Base-by-base conservation (phyloP, 2,797 vertebrate genomes). In the Smutsia temminckii region DNA sequence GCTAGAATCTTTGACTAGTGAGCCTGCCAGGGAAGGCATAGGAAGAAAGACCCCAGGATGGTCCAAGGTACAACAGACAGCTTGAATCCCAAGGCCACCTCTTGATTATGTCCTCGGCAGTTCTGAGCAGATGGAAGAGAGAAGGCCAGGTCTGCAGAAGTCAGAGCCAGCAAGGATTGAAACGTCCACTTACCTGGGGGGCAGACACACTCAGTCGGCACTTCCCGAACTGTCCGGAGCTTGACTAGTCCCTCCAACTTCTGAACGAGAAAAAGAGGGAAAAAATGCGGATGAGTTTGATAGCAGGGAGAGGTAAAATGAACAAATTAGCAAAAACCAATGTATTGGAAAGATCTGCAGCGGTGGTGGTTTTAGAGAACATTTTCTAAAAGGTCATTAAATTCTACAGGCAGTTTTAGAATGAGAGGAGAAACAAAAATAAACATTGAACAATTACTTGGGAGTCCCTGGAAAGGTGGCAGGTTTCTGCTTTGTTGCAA, bases 141-240 rank as follows among this genome's bases (percentile, higher is more conserved):
- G 75, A 57, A 87, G 18, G 34, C 14, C 55, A 14, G 46, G 23
- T 17, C 32, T 49, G 5, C 13, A 2, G 46, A 61, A 40, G 18
- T 37, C 34, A 57, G 18, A 49, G 18, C 25, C 11, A 66, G 25
- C 32, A 85, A 94, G 27, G 46, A 89, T 1, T 3, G 46, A 16
- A 57, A 85, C 8, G 3, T 83, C 71, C 87, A 98, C 98, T 83
- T 99, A 99, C 99, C 99, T 99, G 99, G 99, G 93, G 99, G 99
- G 97, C 99, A 99, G 98, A 98, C 96, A 90, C 99, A 99, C 90
- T 99, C 99, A 1, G 98, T 98, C 0, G 98, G 98, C n/a, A 98
- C 98, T 69, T 99, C 99, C 90, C 99, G 98, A 0, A 89, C 98
- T 3, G 97, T 98, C 77, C 99, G 98, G 61, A 98, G 93, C 97